Conservation (phyloP, 1,140 invertebrate species). For the Platyura marginata region DNA sequence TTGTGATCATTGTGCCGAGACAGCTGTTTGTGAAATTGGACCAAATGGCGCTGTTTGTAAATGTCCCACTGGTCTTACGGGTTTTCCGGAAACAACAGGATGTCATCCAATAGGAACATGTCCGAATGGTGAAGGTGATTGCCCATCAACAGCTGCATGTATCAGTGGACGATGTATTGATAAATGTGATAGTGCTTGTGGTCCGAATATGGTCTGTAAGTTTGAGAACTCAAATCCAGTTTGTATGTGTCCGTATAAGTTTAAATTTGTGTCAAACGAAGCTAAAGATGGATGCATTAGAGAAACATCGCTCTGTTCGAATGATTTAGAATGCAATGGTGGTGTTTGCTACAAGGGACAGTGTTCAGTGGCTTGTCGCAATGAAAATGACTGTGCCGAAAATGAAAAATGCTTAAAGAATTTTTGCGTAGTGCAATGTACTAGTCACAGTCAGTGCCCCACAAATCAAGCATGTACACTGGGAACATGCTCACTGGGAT, state of each 20-base stretch:
- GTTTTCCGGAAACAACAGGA: slow-evolving; percentile 51
- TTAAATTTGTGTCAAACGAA: slow-evolving; percentile 37
- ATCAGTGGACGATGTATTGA: slow-evolving; percentile 49
- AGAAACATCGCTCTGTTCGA: slow-evolving; percentile 36
- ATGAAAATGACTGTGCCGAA: slow-evolving; percentile 53
- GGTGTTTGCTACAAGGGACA: slow-evolving; percentile 63
- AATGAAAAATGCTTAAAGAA: slow-evolving; percentile 64
- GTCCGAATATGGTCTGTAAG: slow-evolving; percentile 55
- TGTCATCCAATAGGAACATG: slow-evolving; percentile 56
- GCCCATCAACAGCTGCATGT: slow-evolving; percentile 54
- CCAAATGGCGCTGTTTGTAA: slow-evolving; percentile 42
- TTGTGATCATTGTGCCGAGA: slow-evolving; percentile 60
- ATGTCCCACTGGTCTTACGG: slow-evolving; percentile 54
- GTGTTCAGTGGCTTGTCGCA: slow-evolving; percentile 65
- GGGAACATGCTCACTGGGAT: slow-evolving; percentile 62
- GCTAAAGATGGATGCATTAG: slow-evolving; percentile 54
- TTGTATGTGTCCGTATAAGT: slow-evolving; percentile 55
- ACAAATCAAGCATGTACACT: slow-evolving; percentile 58
- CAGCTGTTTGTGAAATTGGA: slow-evolving; percentile 54
- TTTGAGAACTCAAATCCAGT: slow-evolving; percentile 51
- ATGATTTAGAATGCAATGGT: slow-evolving; percentile 57
- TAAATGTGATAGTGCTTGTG: slow-evolving; percentile 59
- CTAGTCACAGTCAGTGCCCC: slow-evolving; percentile 61
- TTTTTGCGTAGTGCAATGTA: slow-evolving; percentile 57
- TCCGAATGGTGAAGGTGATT: slow-evolving; percentile 49